Conservation (phyloP, 2,113 vertebrate genomes). For the Gopherus flavomarginatus region DNA sequence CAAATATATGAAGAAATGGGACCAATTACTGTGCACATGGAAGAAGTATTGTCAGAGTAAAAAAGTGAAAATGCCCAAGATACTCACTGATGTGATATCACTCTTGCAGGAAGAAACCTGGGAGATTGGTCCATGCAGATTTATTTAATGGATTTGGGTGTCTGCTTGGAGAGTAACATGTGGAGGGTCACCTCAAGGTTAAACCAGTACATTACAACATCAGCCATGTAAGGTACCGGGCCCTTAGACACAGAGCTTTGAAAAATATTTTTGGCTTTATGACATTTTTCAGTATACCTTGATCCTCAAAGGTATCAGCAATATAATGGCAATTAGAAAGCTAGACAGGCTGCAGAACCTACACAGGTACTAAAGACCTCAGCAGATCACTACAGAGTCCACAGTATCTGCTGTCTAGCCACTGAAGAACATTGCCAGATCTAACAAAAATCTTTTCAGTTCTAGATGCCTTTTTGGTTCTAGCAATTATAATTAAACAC, state of each 20-base stretch:
- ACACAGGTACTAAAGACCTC: not conserved
- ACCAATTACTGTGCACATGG: not conserved
- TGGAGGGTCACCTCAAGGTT: not conserved
- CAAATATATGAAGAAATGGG: not conserved
- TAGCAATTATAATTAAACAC: not conserved
- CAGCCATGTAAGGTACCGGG: fast-evolving
- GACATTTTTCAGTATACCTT: not conserved
- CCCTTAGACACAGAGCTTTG: not conserved
- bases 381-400: not conserved
- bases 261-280: not conserved
- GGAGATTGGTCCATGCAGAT: not conserved
- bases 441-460: not conserved
- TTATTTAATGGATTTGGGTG: not conserved
- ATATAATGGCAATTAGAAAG: not conserved
- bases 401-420: not conserved
- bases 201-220: not conserved
- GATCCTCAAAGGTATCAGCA: not conserved
- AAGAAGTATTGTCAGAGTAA: not conserved
- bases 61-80: not conserved
- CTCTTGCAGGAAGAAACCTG: not conserved
- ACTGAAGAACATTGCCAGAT: not conserved
- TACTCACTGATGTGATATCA: not conserved
- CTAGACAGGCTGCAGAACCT: not conserved
- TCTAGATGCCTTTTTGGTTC: not conserved
- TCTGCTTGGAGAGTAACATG: not conserved